phyloP scores from a whole-genome alignment of 2,113 vertebrate species.

The Oostethus manadensis region DNA sequence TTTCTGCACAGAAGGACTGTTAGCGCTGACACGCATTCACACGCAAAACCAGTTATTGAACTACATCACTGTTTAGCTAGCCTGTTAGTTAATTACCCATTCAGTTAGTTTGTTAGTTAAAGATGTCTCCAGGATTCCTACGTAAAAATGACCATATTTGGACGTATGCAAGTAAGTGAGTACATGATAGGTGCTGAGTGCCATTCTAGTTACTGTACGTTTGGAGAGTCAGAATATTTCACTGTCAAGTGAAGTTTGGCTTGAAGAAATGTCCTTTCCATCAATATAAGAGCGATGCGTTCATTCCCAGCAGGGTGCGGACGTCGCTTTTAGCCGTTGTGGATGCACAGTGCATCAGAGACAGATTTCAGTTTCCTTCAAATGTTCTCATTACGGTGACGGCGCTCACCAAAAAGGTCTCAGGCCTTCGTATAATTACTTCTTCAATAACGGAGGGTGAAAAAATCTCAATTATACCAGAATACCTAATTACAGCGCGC shows the following conservation, averaged over 20 bases:
- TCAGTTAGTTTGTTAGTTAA: neutral
- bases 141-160: neutral
- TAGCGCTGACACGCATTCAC: too few species aligned
- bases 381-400: constrained; percentile 66
- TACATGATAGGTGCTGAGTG: constrained; percentile 38
- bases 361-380: constrained; percentile 69
- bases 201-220: constrained; percentile 36
- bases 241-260: too few species aligned
- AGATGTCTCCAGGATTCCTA: neutral
- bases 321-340: too few species aligned
- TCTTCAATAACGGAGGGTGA: constrained; percentile 45
- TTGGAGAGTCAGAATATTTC: too few species aligned
- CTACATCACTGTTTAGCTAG: neutral
- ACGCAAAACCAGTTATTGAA: too few species aligned
- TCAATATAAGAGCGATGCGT: constrained; percentile 50
- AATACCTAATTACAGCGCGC: constrained; percentile 65
- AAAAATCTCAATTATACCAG: constrained; percentile 70
- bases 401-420: constrained; percentile 56
- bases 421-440: constrained; percentile 67
- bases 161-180: constrained; percentile 46
- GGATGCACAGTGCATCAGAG: constrained; percentile 56
- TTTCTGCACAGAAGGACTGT: too few species aligned
- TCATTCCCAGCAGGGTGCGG: constrained; percentile 43
- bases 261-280: too few species aligned
- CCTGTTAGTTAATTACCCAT: neutral